These are phyloP conservation scores for Denticeps clupeoides DNA, from an alignment of 2,797 vertebrate genomes.

Conservation along the genomic window DNA sequence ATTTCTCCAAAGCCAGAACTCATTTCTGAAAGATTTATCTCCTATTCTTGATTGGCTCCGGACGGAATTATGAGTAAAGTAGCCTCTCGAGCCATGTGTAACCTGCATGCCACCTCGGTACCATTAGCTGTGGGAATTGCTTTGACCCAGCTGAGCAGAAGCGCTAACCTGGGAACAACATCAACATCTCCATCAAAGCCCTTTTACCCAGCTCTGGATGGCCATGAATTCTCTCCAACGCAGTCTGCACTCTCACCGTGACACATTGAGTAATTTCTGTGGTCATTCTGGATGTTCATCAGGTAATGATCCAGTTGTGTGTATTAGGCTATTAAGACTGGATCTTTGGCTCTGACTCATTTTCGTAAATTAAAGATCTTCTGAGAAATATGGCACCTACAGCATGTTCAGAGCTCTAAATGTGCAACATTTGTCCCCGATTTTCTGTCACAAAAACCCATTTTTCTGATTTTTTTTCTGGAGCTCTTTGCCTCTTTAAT, in stretches of 20 bases:
- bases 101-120: constrained; percentile 3
- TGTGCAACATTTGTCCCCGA: no score
- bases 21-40: no score
- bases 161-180: constrained; percentile 1
- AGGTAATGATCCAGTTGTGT: constrained; percentile 2
- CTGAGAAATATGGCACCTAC: no score
- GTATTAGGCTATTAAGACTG: neutral
- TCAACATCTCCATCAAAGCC: constrained; percentile 24
- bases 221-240: constrained; percentile 4
- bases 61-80: no score
- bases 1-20: no score
- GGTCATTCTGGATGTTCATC: constrained; percentile 7
- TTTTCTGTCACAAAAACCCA: no score
- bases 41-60: no score
- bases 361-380: neutral
- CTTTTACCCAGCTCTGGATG: neutral
- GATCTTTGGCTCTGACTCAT: neutral
- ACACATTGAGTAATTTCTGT: neutral
- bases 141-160: constrained; percentile 19
- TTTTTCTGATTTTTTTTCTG: no score
- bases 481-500: no score
- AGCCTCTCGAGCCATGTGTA: no score
- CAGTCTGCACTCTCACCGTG: neutral
- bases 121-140: constrained; percentile 18
- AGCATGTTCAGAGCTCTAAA: no score